Percentiles rank a stretch among this genome's conserved stretches.
Conservation (phyloP, 2,113 vertebrate species). For the Cyanoliseus patagonus region DNA sequence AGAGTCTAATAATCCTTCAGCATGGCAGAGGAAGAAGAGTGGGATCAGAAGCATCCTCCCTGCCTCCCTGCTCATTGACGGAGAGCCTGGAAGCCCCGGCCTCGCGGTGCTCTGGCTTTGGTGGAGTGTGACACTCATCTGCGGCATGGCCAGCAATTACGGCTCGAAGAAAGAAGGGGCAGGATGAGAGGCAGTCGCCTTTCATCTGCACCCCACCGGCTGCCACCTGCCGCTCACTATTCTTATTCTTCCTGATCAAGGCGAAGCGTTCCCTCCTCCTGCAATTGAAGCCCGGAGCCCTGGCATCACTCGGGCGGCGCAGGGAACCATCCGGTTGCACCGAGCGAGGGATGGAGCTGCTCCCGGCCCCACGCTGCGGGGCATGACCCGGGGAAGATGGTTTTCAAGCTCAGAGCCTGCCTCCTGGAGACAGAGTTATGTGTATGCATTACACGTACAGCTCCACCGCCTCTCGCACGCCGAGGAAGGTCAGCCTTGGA, state of each 20-base stretch:
- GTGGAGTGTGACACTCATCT: neutral
- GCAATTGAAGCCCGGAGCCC: constrained; percentile 6
- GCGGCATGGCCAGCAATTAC: constrained; percentile 15
- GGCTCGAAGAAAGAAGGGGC: constrained; percentile 3
- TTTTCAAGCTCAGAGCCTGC: neutral
- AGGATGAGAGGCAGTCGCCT: constrained; percentile 46
- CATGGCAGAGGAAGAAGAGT: neutral
- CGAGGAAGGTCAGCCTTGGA: neutral
- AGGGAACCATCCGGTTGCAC: neutral
- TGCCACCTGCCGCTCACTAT: constrained; percentile 47
- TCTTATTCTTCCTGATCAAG: constrained; percentile 62
- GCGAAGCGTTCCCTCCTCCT: neutral
- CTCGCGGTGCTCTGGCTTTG: neutral
- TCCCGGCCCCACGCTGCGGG: neutral
- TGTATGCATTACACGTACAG: accelerated
- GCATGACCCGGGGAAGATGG: neutral
- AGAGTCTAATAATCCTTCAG: neutral
- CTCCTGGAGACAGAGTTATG: neutral
- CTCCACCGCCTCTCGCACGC: accelerated
- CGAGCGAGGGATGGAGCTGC: neutral
- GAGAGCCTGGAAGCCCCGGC: neutral
- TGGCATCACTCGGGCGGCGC: neutral
- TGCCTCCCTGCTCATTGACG: constrained; percentile 27
- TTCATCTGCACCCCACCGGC: constrained; percentile 54
- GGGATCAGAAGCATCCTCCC: constrained; percentile 38